Percentiles rank a stretch among this genome's conserved stretches.
These are phyloP conservation scores for Uloborus diversus DNA, from an alignment of 1,140 invertebrate genomes.

Conservation along the genomic window DNA sequence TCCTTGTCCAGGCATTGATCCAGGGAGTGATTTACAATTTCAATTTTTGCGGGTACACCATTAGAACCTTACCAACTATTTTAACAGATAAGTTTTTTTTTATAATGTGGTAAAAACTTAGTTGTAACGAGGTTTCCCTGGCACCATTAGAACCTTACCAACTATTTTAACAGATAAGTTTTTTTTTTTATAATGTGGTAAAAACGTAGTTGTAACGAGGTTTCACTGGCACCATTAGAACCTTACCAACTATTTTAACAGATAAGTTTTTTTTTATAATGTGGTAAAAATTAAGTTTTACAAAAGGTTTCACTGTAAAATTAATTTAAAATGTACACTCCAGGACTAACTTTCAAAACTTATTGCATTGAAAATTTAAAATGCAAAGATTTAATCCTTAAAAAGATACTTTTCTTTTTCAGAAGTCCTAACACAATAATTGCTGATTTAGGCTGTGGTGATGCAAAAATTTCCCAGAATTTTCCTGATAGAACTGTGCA, in stretches of 20 bases:
- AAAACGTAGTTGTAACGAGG: too few species aligned
- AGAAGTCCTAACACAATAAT: conserved; percentile 76
- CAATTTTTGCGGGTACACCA: too few species aligned
- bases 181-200: not conserved
- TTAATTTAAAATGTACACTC: not conserved
- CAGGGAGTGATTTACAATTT: too few species aligned
- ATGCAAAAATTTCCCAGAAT: conserved; percentile 81
- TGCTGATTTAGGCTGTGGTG: conserved; percentile 96
- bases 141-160: too few species aligned
- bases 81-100: not conserved
- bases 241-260: not conserved
- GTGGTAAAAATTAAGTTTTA: not conserved
- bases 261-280: not conserved
- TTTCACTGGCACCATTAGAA: too few species aligned
- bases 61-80: too few species aligned
- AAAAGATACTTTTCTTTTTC: conserved; percentile 62
- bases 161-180: not conserved
- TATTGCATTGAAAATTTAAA: conserved; percentile 11
- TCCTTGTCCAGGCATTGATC: too few species aligned
- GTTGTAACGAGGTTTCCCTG: too few species aligned
- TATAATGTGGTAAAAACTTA: too few species aligned
- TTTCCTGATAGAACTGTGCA: conserved; percentile 78
- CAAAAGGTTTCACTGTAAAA: not conserved
- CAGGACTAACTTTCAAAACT: not conserved
- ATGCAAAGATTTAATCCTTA: not conserved